Conservation (phyloP, 2,113 vertebrate genomes). For the Pithys albifrons region DNA sequence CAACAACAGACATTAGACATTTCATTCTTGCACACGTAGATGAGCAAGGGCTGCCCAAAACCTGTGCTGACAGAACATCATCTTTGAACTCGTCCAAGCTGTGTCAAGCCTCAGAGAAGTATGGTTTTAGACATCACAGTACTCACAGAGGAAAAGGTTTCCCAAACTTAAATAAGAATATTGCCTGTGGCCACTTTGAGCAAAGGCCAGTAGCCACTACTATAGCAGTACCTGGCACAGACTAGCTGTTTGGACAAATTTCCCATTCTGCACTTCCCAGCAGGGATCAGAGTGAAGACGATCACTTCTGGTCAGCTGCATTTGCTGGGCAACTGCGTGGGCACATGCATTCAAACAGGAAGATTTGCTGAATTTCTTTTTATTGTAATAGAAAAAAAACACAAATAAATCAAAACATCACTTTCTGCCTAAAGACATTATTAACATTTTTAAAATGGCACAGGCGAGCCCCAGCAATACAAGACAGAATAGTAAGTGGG, state of each 20-base stretch:
- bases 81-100: background rate
- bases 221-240: background rate
- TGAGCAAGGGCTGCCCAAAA: background rate
- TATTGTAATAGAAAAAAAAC: conserved; percentile 73
- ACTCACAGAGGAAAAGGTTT: background rate
- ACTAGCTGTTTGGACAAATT: background rate
- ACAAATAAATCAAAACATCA: conserved; percentile 66
- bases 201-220: background rate
- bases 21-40: background rate
- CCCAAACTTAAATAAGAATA: background rate
- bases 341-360: background rate
- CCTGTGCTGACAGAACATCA: background rate
- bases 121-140: background rate
- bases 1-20: background rate
- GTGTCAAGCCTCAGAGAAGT: background rate
- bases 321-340: background rate
- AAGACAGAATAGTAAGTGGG: background rate
- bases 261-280: background rate
- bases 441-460: conserved; percentile 64
- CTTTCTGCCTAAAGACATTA: conserved; percentile 57
- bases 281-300: background rate
- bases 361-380: conserved; percentile 59
- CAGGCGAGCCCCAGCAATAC: conserved; percentile 33
- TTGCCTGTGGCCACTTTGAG: background rate
- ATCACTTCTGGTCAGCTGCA: background rate